Base-by-base conservation (phyloP, 2,113 vertebrate species). In the Columba livia region DNA sequence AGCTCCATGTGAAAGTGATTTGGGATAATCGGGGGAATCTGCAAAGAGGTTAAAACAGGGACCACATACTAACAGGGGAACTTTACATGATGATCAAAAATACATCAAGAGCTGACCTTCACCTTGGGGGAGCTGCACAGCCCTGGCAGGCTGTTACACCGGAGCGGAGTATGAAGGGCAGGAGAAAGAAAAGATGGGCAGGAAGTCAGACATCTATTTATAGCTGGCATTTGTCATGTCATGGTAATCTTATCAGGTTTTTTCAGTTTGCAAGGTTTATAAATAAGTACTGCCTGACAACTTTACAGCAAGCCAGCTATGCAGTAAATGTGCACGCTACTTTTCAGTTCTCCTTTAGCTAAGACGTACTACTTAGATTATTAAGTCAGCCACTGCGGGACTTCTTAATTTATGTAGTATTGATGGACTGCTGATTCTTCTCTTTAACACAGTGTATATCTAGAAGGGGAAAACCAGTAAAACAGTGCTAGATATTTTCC, bases 1-100 rank as follows among this genome's bases (percentile, higher is more conserved):
- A 98, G 97, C 96, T 91, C 98, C 98, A 99, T 98, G 98, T 98
- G 98, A 99, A 99, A 99, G 97, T 98, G 97, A 98, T 99, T 98
- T 98, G 96, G 98, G 98, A 98, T 98, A 98, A 98, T 97, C 96
- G 72, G 95, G 96, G 96, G 96, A 97, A 90, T 98, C 96, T 98
- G 96, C 96, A 98, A 97, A 97, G 95, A 97, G 95, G 97, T 98
- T 98, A 97, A 95, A 97, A 96, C 1, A 8, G 93, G 97, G 97
- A 98, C 97, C 97, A 98, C 97, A 97, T 98, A 98, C 95, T 97
- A 97, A 96, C 95, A 96, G 53, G 64, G 79, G 92, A 97, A 95
- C 93, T 97, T 97, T 93, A 95, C 82, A 79, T 34, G 90, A 89
- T 47, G 65, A 93, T 90, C 66, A 97, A 89, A 96, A 94, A 93